Conservation (phyloP, 2,888 invertebrate genomes). For the Troilus luridus region DNA sequence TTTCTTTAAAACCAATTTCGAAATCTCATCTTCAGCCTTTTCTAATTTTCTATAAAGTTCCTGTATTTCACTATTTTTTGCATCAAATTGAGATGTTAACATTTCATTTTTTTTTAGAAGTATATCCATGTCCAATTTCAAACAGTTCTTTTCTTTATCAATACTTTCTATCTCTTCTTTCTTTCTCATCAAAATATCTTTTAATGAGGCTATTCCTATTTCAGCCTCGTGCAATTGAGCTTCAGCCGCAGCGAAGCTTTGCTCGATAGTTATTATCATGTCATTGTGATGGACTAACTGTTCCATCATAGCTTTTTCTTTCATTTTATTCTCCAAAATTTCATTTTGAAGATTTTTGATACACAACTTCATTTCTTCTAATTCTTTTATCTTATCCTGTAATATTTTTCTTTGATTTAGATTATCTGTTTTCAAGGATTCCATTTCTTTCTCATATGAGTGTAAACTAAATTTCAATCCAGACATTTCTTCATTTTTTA, state of each 20-base stretch:
- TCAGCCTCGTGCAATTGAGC: neutral
- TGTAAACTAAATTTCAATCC: neutral
- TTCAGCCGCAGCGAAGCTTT: neutral
- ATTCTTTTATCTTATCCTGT: neutral
- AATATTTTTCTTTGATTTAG: neutral
- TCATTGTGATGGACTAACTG: slow-evolving; percentile 6
- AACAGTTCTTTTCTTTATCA: slow-evolving; percentile 49
- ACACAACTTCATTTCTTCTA: neutral
- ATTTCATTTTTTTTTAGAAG: slow-evolving; percentile 16
- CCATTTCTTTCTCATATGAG: neutral
- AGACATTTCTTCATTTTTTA: slow-evolving; percentile 37
- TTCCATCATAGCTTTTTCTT: slow-evolving; percentile 27
- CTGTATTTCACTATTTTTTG: slow-evolving; percentile 27
- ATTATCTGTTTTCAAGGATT: slow-evolving; percentile 23
- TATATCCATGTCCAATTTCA: slow-evolving; percentile 45
- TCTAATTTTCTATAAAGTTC: neutral
- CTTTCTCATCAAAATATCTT: slow-evolving; percentile 8
- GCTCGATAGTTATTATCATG: neutral
- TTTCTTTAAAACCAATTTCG: slow-evolving; percentile 10
- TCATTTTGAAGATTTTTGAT: neutral
- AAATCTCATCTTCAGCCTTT: slow-evolving; percentile 44
- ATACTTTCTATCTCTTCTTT: slow-evolving; percentile 29
- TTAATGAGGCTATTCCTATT: slow-evolving; percentile 3
- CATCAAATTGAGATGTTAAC: slow-evolving; percentile 1
- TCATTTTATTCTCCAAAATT: slow-evolving; percentile 11